phyloP scores from a whole-genome alignment of 2,797 vertebrate species.

The Etheostoma perlongum region DNA sequence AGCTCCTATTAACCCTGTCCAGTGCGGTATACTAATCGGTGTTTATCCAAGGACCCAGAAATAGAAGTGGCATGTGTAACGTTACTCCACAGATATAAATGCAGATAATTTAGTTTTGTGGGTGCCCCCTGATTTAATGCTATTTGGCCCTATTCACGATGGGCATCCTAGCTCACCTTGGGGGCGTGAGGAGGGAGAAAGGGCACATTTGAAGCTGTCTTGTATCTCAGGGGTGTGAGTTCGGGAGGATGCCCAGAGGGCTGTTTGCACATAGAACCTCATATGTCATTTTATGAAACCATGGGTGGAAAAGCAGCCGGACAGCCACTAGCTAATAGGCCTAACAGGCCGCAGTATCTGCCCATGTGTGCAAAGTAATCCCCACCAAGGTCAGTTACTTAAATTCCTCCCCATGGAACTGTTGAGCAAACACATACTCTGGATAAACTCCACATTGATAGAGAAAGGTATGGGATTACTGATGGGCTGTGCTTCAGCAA shows the following conservation, averaged over 20 bases:
- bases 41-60: slow-evolving; percentile 79
- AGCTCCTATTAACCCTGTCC: slow-evolving; percentile 77
- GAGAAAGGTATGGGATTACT: slow-evolving; percentile 49
- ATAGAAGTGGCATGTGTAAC: slow-evolving; percentile 75
- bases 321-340: slow-evolving; percentile 64
- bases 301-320: slow-evolving; percentile 68
- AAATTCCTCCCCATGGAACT: slow-evolving; percentile 70
- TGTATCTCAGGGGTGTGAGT: slow-evolving; percentile 55
- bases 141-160: slow-evolving; percentile 69
- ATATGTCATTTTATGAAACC: slow-evolving; percentile 75
- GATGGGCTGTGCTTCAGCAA: slow-evolving; percentile 41
- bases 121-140: slow-evolving; percentile 71
- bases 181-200: slow-evolving; percentile 59
- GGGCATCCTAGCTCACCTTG: slow-evolving; percentile 58
- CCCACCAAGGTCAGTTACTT: slow-evolving; percentile 79
- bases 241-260: slow-evolving; percentile 62
- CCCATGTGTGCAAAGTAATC: slow-evolving; percentile 78
- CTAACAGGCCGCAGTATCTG: slow-evolving; percentile 68
- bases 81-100: slow-evolving; percentile 72
- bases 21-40: slow-evolving; percentile 69
- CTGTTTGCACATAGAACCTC: slow-evolving; percentile 81
- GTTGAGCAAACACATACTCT: slow-evolving; percentile 73
- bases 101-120: slow-evolving; percentile 79
- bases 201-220: slow-evolving; percentile 67
- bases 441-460: slow-evolving; percentile 76